Percentiles rank a stretch among this genome's conserved stretches.
Evolutionary conservation across 1,140 invertebrate species (phyloP).

Genomic region (Pseudomyrmex pallidus): DNA sequence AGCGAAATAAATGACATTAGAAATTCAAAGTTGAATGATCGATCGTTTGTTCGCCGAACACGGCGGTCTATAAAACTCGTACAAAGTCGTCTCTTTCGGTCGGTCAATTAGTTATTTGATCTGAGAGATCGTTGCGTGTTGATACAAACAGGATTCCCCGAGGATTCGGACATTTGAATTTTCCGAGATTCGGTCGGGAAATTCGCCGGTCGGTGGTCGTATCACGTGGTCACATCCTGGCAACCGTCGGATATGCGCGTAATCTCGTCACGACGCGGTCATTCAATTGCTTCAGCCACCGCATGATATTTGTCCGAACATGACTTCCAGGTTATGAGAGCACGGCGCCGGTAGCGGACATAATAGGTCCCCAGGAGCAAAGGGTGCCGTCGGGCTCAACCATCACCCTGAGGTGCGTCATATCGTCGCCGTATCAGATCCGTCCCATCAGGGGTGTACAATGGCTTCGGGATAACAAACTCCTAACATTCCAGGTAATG

Average conservation of each 20-base stretch:
- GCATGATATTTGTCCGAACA: constrained; percentile 72
- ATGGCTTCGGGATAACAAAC: constrained; percentile 84
- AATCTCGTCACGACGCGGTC: constrained; percentile 54
- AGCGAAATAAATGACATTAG: too few relatives aligned
- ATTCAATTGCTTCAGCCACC: constrained; percentile 41
- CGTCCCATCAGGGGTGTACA: constrained; percentile 83
- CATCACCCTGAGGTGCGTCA: constrained; percentile 84
- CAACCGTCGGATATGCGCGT: constrained; percentile 17
- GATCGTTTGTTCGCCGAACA: too few relatives aligned
- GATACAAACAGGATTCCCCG: too few relatives aligned
- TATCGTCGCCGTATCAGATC: constrained; percentile 83
- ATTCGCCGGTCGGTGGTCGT: not conserved
- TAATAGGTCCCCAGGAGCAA: constrained; percentile 84
- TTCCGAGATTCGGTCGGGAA: not conserved
- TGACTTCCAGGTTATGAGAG: constrained; percentile 83
- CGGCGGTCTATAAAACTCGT: too few relatives aligned
- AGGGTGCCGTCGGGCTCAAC: constrained; percentile 83
- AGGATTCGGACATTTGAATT: not conserved
- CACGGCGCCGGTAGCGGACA: constrained; percentile 82
- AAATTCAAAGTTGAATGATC: too few relatives aligned
- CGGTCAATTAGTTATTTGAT: too few relatives aligned
- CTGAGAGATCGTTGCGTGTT: too few relatives aligned
- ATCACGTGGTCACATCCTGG: not conserved
- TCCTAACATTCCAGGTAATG: constrained; percentile 84
- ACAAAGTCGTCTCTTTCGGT: too few relatives aligned